These are phyloP conservation scores for Brachyptera risi DNA, from an alignment of 2,888 invertebrate genomes.

Conservation along the genomic window DNA sequence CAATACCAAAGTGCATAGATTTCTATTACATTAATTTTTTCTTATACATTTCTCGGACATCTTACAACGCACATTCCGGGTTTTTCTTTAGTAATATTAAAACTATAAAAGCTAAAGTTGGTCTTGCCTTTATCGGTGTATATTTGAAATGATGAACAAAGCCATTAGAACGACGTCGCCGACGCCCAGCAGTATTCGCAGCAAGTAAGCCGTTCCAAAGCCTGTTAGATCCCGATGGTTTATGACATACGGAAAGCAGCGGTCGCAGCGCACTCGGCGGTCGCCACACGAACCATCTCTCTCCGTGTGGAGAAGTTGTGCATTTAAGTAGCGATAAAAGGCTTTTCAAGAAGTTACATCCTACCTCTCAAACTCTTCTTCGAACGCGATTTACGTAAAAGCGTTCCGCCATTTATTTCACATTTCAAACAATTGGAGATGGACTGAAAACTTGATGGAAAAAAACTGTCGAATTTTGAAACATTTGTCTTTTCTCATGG, in stretches of 20 bases:
- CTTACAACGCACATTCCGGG: no score
- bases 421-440: neutral
- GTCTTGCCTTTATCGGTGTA: no score
- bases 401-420: neutral
- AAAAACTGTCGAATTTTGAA: no score
- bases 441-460: no score
- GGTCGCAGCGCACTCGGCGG: neutral
- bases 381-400: neutral
- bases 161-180: neutral
- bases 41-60: no score
- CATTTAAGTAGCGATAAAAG: conserved; percentile 4
- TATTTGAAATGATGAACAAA: conserved; percentile 8
- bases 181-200: no score
- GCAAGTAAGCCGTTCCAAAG: neutral
- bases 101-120: no score
- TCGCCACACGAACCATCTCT: no score
- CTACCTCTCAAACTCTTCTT: neutral
- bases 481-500: no score
- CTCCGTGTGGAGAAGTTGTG: neutral
- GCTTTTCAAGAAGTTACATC: neutral
- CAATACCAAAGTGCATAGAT: no score
- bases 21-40: no score
- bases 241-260: neutral
- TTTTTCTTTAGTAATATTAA: no score
- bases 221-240: neutral